Evolutionary conservation across 2,888 invertebrate genomes (phyloP).

Genomic region (Mylabris sibirica): DNA sequence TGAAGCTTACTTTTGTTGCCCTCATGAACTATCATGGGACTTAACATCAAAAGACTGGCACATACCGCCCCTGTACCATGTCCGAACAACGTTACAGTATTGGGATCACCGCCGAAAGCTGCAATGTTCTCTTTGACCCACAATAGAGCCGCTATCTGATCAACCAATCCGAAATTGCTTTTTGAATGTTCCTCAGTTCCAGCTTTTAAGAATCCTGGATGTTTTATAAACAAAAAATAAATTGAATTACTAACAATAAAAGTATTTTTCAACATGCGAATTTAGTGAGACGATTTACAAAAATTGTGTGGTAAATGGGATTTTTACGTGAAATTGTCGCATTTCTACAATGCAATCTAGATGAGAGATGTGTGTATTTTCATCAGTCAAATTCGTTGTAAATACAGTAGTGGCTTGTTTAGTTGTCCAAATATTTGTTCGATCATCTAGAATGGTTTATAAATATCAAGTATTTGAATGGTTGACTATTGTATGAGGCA

Average conservation of each 20-base stretch:
- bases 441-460: neutral
- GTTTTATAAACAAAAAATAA: neutral
- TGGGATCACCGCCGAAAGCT: slow-evolving; percentile 88
- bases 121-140: slow-evolving; percentile 96
- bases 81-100: slow-evolving; percentile 89
- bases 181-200: slow-evolving; percentile 76
- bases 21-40: slow-evolving; percentile 74
- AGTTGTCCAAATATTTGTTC: slow-evolving; percentile 2
- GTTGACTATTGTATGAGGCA: slow-evolving; percentile 47
- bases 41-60: slow-evolving; percentile 91
- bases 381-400: slow-evolving; percentile 16
- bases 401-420: slow-evolving; percentile 1
- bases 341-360: neutral
- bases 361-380: slow-evolving; percentile 11
- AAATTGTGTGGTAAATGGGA: neutral
- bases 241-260: neutral
- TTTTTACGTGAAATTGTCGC: neutral
- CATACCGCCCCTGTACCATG: slow-evolving; percentile 96
- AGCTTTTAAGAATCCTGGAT: slow-evolving; percentile 79
- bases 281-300: slow-evolving; percentile 9
- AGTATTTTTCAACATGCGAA: slow-evolving; percentile 11
- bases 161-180: slow-evolving; percentile 92
- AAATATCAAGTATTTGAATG: slow-evolving; percentile 20
- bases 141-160: slow-evolving; percentile 91
- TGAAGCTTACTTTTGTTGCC: slow-evolving; percentile 53